Evolutionary conservation across 2,797 vertebrate species (phyloP), one percentile per base, ranked within the genome.

Genomic region (Gastrophryne carolinensis): DNA sequence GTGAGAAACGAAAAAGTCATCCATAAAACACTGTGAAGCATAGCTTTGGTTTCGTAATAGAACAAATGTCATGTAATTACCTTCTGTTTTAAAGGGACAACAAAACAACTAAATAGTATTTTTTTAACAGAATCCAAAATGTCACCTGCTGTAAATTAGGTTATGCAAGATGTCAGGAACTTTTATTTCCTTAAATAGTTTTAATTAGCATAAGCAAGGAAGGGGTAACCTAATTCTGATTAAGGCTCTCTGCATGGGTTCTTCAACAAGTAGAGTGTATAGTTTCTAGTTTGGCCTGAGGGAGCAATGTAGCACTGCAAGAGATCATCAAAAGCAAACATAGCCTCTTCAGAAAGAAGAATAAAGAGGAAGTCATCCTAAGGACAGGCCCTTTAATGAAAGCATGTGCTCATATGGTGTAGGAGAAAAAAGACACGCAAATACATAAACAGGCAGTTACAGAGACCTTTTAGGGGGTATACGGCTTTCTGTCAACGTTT

Each of bases 241-340:
- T 63, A 49, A 64, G 57, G 19, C 57, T 68, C 60, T 53, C 74
- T 63, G 57, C 74, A 76, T 70, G 65, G 58, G 49, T 70, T 52
- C 53, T 44, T 53, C 32, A 70, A 27, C 65, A 49, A 76, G 74
- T 62, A 76, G 66, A 49, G 74, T 63, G 58, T 76, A 63, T 70
- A 56, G 66, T 76, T 70, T 57, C 67, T 61, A 50, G 4, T 32
- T 34, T 61, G 8, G 58, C 74, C 74, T 77, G 17, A 71, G 74
- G 74, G 67, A 64, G 58, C 37, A 58, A 60, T 44, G 39, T 50
- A 64, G 58, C 30, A 64, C 67, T 57, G 50, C 37, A 49, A 62
- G 37, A 34, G 58, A 47, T 71, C 66, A 64, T 65, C 67, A 77
- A 77, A 74, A 77, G 66, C 58, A 64, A 77, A 77, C 27, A 76